These are phyloP conservation scores for Carassius carassius DNA, from an alignment of 2,113 vertebrate species.

Conservation along the genomic window DNA sequence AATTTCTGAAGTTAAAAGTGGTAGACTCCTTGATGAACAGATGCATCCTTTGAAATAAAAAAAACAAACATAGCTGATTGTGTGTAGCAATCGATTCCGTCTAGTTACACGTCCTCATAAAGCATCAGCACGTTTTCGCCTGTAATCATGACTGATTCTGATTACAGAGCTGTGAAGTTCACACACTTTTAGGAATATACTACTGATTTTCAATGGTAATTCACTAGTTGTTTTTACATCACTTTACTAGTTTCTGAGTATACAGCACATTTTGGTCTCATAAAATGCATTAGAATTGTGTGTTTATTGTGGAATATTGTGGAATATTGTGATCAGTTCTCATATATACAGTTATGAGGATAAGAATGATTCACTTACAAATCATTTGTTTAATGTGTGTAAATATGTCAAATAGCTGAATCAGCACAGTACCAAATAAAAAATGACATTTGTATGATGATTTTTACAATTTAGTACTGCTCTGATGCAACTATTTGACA, in stretches of 20 bases:
- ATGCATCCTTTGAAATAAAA: neutral
- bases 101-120: conserved; percentile 3
- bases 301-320: neutral
- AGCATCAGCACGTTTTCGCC: neutral
- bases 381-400: no score
- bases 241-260: conserved; percentile 10
- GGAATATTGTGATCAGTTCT: no score
- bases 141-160: conserved; percentile 41
- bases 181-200: conserved; percentile 23
- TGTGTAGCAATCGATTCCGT: neutral
- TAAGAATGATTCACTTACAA: neutral
- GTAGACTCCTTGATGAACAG: conserved; percentile 19
- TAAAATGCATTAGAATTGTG: neutral
- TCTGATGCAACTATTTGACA: neutral
- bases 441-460: neutral
- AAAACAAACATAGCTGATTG: neutral
- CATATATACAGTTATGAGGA: neutral
- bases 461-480: neutral
- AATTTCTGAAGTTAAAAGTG: neutral
- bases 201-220: neutral
- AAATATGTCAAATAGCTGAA: neutral
- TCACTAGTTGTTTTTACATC: neutral
- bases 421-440: neutral
- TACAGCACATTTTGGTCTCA: neutral
- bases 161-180: conserved; percentile 33